Percentiles rank a stretch among this genome's conserved stretches.
Evolutionary conservation across 2,797 vertebrate species (phyloP).

Genomic region (Sus cebifrons): DNA sequence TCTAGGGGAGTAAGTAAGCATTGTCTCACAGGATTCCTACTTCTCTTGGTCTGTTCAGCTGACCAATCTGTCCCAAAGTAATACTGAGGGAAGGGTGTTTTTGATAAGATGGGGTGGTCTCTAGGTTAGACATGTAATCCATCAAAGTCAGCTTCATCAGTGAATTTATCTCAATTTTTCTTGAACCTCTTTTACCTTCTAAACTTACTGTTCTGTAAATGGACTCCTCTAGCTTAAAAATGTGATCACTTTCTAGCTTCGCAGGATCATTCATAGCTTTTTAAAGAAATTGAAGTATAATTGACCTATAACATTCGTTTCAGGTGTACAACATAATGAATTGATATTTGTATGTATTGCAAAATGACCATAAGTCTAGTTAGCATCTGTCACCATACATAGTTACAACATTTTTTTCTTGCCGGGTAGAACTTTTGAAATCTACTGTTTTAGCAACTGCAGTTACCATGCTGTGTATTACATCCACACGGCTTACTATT

Average conservation of each 20-base stretch:
- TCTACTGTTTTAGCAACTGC: background rate
- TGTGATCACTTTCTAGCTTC: background rate
- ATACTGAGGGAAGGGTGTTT: background rate
- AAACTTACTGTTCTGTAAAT: conserved; percentile 5
- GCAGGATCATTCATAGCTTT: background rate
- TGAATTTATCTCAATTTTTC: conserved; percentile 29
- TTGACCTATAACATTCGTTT: background rate
- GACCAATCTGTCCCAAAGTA: background rate
- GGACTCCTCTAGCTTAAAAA: background rate
- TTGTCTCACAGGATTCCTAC: background rate
- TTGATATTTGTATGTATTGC: background rate
- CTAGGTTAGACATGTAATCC: background rate
- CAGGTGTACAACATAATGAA: background rate
- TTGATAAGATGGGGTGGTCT: background rate
- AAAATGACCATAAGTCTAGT: background rate
- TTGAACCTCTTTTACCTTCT: background rate
- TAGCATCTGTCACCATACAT: background rate
- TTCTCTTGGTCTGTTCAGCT: background rate
- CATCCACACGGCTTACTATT: background rate
- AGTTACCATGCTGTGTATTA: background rate
- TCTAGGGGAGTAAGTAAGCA: background rate
- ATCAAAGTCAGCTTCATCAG: background rate
- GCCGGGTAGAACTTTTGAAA: background rate
- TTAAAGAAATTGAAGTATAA: background rate
- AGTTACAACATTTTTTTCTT: background rate